A percentile compares a stretch with the other conserved stretches of the same genome.
phyloP scores from a whole-genome alignment of 35 echinoderm and acorn worm species.

The Heliocidaris erythrogramma region DNA sequence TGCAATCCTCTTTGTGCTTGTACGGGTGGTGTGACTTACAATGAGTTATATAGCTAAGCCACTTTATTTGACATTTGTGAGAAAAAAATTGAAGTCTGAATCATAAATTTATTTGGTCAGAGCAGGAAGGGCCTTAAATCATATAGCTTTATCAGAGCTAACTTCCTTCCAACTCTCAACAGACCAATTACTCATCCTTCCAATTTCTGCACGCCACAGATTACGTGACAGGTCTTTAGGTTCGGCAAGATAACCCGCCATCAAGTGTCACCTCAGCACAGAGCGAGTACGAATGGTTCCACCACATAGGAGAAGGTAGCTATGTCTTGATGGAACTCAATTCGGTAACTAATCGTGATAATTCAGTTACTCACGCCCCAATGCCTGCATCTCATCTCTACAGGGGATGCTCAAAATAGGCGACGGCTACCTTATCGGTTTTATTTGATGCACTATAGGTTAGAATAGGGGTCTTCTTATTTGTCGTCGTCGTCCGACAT shows the following conservation, averaged over 20 bases:
- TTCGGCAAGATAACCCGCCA: not conserved
- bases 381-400: not conserved
- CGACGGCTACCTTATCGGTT: not conserved
- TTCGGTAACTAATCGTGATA: conserved; percentile 17
- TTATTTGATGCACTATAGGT: not conserved
- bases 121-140: no score
- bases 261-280: not conserved
- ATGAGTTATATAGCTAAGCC: no score
- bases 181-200: not conserved
- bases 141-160: no score
- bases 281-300: not conserved
- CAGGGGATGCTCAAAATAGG: not conserved
- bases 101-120: not conserved
- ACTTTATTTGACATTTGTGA: not conserved
- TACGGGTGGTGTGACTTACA: no score
- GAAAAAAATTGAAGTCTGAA: not conserved
- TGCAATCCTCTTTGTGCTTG: no score
- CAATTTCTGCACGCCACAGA: not conserved
- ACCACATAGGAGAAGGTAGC: not conserved
- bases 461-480: not conserved
- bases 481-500: not conserved
- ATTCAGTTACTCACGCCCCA: not conserved
- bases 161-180: no score
- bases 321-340: not conserved
- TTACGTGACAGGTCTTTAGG: not conserved